Conservation (phyloP, 1,140 invertebrate genomes). For the Conus betulinus region DNA sequence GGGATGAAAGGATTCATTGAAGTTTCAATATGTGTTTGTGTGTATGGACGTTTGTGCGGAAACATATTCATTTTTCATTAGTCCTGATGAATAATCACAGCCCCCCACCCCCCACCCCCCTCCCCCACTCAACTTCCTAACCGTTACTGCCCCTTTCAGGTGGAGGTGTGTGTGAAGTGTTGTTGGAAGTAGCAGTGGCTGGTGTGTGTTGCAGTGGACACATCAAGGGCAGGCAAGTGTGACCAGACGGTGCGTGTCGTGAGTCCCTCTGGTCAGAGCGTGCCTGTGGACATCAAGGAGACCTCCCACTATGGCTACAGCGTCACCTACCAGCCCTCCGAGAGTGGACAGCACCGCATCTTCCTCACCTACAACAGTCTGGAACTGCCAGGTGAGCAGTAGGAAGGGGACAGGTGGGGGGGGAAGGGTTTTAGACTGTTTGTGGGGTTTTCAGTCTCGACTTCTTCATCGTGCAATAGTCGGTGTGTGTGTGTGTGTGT, state of each 20-base stretch:
- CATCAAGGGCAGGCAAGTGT: slow-evolving; percentile 90
- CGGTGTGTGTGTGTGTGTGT: not conserved
- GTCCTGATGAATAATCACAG: too few relatives aligned
- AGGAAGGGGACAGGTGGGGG: not conserved
- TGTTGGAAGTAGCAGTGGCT: too few relatives aligned
- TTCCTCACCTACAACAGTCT: slow-evolving; percentile 84
- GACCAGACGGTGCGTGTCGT: slow-evolving; percentile 92
- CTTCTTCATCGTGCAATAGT: too few relatives aligned
- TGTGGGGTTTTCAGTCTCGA: not conserved
- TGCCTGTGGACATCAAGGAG: slow-evolving; percentile 84
- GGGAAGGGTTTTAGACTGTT: not conserved
- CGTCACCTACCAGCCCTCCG: slow-evolving; percentile 82
- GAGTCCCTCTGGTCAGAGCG: slow-evolving; percentile 90
- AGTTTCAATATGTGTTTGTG: too few relatives aligned
- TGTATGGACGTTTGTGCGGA: too few relatives aligned
- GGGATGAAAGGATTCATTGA: too few relatives aligned
- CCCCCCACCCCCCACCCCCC: too few relatives aligned
- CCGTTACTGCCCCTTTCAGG: too few relatives aligned
- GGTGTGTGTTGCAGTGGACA: slow-evolving; percentile 82
- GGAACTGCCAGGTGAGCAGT: slow-evolving; percentile 77
- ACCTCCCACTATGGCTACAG: slow-evolving; percentile 78
- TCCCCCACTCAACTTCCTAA: too few relatives aligned
- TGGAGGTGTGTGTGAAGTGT: too few relatives aligned
- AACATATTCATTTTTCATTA: too few relatives aligned
- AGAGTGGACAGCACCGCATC: slow-evolving; percentile 85